phyloP scores from a whole-genome alignment of 2,797 vertebrate species.

The Brotula barbata region DNA sequence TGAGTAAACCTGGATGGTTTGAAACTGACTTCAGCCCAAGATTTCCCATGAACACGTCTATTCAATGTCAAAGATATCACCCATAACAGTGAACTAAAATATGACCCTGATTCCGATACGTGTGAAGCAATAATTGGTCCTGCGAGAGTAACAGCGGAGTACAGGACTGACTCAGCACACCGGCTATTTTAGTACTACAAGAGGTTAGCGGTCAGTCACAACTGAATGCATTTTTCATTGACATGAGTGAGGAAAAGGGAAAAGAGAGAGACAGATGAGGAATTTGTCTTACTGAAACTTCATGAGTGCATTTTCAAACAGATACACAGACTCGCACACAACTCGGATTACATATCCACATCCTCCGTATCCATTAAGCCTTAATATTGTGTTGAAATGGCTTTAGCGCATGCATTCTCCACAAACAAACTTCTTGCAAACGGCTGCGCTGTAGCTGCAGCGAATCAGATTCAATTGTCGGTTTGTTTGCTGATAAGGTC shows the following conservation, averaged over 20 bases:
- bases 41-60: conserved; percentile 33
- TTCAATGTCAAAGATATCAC: conserved; percentile 30
- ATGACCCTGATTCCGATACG: conserved; percentile 10
- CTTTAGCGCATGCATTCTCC: neutral
- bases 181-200: conserved; percentile 42
- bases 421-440: neutral
- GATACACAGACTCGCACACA: neutral
- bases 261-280: conserved; percentile 10
- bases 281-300: neutral
- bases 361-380: neutral
- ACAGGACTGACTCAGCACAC: conserved; percentile 35
- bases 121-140: conserved; percentile 54
- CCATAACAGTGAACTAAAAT: conserved; percentile 29
- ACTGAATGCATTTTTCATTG: conserved; percentile 45
- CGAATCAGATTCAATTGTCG: too few species aligned
- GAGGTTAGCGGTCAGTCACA: conserved; percentile 46
- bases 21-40: conserved; percentile 2
- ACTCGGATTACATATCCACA: too few species aligned
- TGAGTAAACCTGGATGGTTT: neutral
- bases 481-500: conserved; percentile 2
- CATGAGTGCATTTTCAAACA: conserved; percentile 23
- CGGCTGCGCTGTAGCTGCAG: too few species aligned
- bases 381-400: neutral
- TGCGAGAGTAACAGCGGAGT: conserved; percentile 26
- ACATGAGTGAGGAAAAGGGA: conserved; percentile 19